These are phyloP conservation scores for Neomonachus schauinslandi DNA, from an alignment of 2,113 vertebrate species.

Conservation along the genomic window DNA sequence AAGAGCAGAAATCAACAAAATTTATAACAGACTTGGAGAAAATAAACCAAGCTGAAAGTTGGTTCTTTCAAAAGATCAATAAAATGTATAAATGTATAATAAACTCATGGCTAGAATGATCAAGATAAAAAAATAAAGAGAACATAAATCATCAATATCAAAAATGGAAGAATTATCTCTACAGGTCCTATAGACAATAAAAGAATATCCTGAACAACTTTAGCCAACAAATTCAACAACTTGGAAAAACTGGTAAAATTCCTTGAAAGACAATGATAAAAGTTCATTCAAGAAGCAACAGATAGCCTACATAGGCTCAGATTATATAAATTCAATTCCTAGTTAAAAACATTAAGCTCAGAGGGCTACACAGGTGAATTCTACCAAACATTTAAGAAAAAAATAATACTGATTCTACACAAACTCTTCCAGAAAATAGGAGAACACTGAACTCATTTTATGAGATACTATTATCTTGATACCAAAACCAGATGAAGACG, in stretches of 20 bases:
- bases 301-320: not conserved
- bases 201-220: not conserved
- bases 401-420: not conserved
- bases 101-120: conserved; percentile 10
- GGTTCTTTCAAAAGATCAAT: not conserved
- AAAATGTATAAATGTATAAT: conserved; percentile 29
- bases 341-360: not conserved
- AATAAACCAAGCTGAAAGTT: not conserved
- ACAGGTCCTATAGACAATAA: not conserved
- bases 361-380: not conserved
- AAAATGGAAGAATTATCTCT: not conserved
- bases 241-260: not conserved
- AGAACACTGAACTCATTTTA: not conserved
- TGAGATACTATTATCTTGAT: not conserved
- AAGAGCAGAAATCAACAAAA: not conserved
- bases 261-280: not conserved
- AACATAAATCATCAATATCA: conserved; percentile 9
- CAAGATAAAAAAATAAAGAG: not conserved
- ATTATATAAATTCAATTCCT: not conserved
- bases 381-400: not conserved
- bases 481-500: not conserved
- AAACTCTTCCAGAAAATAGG: not conserved
- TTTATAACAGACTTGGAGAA: not conserved
- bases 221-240: not conserved
- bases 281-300: not conserved